phyloP scores from a whole-genome alignment of 2,888 invertebrate genomes.

The Leptopilina syphax region DNA sequence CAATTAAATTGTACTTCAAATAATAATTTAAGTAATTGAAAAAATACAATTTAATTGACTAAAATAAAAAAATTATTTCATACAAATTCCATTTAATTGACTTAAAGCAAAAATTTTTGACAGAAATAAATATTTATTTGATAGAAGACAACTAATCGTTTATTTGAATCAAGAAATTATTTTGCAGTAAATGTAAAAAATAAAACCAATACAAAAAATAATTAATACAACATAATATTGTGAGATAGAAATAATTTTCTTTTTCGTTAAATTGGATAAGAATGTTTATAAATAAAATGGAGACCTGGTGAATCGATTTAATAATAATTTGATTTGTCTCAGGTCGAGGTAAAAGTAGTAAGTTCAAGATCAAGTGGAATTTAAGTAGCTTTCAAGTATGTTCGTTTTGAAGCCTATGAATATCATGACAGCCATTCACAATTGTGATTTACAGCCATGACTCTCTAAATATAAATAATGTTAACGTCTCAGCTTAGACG shows the following conservation, averaged over 20 bases:
- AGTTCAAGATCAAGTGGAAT: slow-evolving; percentile 12
- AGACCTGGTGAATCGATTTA: not conserved
- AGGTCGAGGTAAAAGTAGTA: slow-evolving; percentile 7
- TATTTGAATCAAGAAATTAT: too few species aligned
- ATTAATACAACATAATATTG: too few species aligned
- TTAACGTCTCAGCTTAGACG: not conserved
- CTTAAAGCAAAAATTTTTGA: too few species aligned
- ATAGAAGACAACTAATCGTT: too few species aligned
- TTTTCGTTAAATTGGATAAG: not conserved
- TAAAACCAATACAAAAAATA: too few species aligned
- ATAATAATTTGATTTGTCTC: not conserved
- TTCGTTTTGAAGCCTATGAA: not conserved
- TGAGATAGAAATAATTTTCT: not conserved
- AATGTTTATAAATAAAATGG: not conserved
- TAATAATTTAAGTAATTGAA: too few species aligned
- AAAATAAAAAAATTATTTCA: too few species aligned
- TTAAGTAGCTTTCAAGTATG: not conserved
- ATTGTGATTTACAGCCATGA: not conserved
- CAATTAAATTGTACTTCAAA: too few species aligned
- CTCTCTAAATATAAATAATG: not conserved
- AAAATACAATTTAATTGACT: too few species aligned
- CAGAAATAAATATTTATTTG: too few species aligned
- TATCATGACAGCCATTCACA: slow-evolving; percentile 4
- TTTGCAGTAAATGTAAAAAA: too few species aligned
- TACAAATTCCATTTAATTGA: too few species aligned